Percentiles rank a stretch among this genome's conserved stretches.
phyloP scores from a whole-genome alignment of 1,140 invertebrate species.

The Bilobella aurantiaca region DNA sequence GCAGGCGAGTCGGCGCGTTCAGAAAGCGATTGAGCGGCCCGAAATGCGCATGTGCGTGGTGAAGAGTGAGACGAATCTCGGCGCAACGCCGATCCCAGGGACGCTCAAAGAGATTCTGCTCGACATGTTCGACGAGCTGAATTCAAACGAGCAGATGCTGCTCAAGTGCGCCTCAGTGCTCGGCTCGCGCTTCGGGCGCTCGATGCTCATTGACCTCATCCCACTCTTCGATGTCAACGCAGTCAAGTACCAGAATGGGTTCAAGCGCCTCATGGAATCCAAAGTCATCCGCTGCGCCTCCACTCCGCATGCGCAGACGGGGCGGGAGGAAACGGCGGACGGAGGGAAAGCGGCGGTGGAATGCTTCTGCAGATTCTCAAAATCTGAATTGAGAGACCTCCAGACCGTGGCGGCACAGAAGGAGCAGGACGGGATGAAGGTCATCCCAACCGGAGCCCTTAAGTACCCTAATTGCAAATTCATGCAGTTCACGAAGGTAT shows the following conservation, averaged over 20 bases:
- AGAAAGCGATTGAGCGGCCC: not conserved
- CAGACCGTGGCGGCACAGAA: not conserved
- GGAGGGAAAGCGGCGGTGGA: not conserved
- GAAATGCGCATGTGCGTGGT: conserved; percentile 18
- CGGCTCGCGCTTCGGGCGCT: conserved; percentile 48
- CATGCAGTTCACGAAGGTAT: conserved; percentile 27
- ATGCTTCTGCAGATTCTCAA: conserved; percentile 7
- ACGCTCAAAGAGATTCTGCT: conserved; percentile 41
- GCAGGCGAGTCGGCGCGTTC: not conserved
- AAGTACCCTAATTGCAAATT: conserved; percentile 21
- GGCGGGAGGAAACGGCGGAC: not conserved
- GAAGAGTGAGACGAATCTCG: conserved; percentile 20
- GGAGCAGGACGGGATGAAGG: not conserved
- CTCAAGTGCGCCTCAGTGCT: conserved; percentile 51
- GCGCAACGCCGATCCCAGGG: conserved; percentile 13
- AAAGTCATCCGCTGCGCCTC: conserved; percentile 24
- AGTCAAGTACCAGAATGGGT: conserved; percentile 18
- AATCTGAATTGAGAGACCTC: not conserved
- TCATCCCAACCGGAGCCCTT: not conserved
- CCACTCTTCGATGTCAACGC: conserved; percentile 13
- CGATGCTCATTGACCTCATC: conserved; percentile 40
- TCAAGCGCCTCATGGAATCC: conserved; percentile 21
- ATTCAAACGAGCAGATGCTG: conserved; percentile 49
- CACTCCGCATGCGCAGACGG: not conserved
- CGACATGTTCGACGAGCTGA: conserved; percentile 46